Conservation (phyloP, 2,113 vertebrate genomes). For the Galbula dea region DNA sequence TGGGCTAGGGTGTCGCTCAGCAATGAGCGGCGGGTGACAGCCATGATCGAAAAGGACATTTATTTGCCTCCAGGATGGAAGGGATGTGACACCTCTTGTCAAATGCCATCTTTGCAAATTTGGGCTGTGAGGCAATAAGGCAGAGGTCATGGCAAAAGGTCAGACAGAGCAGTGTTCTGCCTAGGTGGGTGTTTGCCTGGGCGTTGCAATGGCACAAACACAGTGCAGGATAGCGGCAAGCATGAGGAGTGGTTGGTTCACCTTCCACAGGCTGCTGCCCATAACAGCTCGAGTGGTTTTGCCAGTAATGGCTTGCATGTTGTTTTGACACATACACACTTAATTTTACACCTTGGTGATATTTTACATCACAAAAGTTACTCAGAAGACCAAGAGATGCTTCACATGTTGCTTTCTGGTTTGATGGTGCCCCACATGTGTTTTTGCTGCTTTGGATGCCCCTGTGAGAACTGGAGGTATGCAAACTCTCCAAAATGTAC, state of each 20-base stretch:
- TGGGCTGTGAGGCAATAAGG: neutral
- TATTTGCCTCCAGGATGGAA: conserved; percentile 29
- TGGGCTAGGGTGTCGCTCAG: neutral
- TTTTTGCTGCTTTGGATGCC: neutral
- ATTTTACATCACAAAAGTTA: neutral
- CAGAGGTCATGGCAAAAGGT: conserved; percentile 22
- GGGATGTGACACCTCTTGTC: conserved; percentile 34
- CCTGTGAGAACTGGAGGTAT: neutral
- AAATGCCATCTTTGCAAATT: conserved; percentile 18
- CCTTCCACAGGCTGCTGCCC: neutral
- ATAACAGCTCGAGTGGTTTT: neutral
- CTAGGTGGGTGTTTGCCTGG: rapidly evolving
- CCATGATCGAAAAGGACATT: neutral
- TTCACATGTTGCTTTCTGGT: neutral
- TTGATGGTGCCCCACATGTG: neutral
- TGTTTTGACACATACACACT: rapidly evolving
- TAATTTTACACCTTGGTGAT: neutral
- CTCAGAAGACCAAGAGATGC: neutral
- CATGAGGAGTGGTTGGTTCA: neutral
- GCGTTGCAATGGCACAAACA: neutral
- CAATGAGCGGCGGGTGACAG: neutral
- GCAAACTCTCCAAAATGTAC: neutral
- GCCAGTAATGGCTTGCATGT: neutral
- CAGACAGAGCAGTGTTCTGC: neutral
- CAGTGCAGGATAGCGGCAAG: rapidly evolving